Conservation (phyloP, 2,113 vertebrate species). For the Xiphorhynchus elegans region DNA sequence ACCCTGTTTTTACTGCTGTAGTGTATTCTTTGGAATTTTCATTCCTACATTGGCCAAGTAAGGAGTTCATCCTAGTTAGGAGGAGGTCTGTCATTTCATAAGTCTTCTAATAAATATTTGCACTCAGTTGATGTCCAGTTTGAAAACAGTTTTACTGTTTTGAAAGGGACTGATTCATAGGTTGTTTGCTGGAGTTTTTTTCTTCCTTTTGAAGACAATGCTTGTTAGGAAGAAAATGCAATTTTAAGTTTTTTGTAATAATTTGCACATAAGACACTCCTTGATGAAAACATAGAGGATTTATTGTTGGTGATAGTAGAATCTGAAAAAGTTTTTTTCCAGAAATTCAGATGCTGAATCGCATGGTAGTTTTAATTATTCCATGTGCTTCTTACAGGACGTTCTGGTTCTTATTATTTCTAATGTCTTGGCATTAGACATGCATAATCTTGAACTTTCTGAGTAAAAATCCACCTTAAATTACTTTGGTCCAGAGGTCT, state of each 20-base stretch:
- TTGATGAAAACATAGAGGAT: neutral
- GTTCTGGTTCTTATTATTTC: neutral
- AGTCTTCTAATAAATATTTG: neutral
- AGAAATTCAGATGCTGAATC: neutral
- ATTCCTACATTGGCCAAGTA: neutral
- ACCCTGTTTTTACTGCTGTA: neutral
- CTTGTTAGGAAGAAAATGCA: neutral
- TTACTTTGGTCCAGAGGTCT: neutral
- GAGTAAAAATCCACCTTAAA: neutral
- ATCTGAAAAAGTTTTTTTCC: neutral
- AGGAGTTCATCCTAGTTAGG: neutral
- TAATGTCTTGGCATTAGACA: rapidly evolving
- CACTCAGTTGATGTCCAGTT: neutral
- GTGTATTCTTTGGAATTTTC: neutral
- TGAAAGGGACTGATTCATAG: neutral
- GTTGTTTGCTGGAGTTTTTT: rapidly evolving
- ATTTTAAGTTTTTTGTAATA: neutral
- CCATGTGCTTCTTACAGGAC: neutral
- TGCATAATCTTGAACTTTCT: neutral
- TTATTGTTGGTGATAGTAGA: neutral
- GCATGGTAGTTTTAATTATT: neutral
- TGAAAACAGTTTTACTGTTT: neutral
- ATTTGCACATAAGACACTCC: neutral
- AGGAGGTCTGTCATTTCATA: neutral
- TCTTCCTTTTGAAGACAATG: neutral